Evolutionary conservation across 64 coral and sea anemone genomes (phyloP).

Genomic region (Exaiptasia diaphana): DNA sequence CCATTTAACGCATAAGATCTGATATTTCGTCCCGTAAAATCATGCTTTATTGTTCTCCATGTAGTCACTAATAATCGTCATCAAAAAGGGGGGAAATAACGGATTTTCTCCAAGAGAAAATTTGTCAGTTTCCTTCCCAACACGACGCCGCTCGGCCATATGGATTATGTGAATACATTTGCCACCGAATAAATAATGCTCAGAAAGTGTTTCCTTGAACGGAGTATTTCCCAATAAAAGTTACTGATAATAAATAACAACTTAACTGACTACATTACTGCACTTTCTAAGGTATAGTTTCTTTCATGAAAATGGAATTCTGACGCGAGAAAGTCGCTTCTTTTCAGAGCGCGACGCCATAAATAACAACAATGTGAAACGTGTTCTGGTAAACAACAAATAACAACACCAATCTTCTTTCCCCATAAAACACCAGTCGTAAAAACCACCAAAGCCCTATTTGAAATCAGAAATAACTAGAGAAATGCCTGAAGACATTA

Average conservation of each 20-base stretch:
- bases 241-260: conserved; percentile 17
- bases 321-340: neutral
- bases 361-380: conserved; percentile 72
- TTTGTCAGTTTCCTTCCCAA: neutral
- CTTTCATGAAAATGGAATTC: neutral
- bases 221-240: conserved; percentile 7
- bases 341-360: conserved; percentile 40
- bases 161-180: conserved; percentile 60
- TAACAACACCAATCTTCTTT: conserved; percentile 50
- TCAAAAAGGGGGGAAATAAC: too few species aligned
- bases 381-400: conserved; percentile 69
- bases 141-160: conserved; percentile 36
- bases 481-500: neutral
- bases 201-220: conserved; percentile 38
- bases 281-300: neutral
- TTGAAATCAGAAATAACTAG: conserved; percentile 12
- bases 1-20: conserved; percentile 7
- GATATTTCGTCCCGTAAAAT: conserved; percentile 2
- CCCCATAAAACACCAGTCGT: conserved; percentile 21
- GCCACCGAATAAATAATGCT: conserved; percentile 22
- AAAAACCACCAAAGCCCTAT: conserved; percentile 7
- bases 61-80: too few species aligned
- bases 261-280: conserved; percentile 2
- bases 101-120: neutral
- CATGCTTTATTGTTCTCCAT: conserved; percentile 3